Conservation (phyloP, 2,113 vertebrate species). For the Phalacrocorax carbo region DNA sequence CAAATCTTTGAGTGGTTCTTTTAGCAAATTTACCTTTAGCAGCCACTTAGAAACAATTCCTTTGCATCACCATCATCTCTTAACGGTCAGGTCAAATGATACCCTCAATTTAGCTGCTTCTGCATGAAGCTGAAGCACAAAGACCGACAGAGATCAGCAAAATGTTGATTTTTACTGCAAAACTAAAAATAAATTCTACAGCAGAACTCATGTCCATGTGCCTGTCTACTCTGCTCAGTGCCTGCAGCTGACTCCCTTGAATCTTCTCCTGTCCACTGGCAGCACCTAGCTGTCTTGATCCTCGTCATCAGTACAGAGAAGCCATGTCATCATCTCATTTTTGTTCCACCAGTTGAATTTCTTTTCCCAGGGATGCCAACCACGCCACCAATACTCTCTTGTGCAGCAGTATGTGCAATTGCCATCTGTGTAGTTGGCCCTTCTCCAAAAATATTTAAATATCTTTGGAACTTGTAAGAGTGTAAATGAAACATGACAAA, state of each 20-base stretch:
- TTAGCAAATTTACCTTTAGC: neutral
- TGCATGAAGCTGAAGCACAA: neutral
- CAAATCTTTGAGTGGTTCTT: neutral
- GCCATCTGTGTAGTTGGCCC: conserved; percentile 53
- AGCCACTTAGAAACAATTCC: neutral
- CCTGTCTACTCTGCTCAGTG: neutral
- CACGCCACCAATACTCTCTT: neutral
- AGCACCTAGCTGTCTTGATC: neutral
- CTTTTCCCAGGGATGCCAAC: neutral
- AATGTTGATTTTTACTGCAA: neutral
- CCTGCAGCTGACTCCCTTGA: neutral
- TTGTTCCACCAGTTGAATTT: neutral
- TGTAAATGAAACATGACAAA: conserved; percentile 25
- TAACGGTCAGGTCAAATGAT: neutral
- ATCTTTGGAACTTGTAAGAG: neutral
- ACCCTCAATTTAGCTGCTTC: neutral
- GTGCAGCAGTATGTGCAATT: neutral
- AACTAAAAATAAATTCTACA: neutral
- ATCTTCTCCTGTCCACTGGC: neutral
- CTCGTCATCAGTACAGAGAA: neutral
- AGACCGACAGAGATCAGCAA: neutral
- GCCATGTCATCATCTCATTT: neutral
- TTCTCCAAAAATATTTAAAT: conserved; percentile 37
- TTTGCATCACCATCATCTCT: neutral
- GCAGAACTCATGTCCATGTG: neutral